phyloP scores from a whole-genome alignment of 2,113 vertebrate species.

The Sinocyclocheilus rhinocerous region DNA sequence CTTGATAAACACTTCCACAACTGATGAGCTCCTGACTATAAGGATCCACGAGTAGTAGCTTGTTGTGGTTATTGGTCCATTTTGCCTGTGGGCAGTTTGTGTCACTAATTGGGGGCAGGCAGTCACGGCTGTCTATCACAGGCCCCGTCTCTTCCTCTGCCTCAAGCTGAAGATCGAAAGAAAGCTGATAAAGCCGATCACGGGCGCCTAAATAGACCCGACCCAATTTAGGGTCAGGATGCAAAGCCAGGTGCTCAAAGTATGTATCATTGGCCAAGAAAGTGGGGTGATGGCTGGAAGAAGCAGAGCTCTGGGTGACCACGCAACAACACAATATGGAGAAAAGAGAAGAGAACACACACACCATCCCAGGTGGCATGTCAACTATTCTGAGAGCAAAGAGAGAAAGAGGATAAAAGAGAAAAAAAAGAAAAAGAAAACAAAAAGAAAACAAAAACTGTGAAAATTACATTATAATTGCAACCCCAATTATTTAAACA shows the following conservation, averaged over 20 bases:
- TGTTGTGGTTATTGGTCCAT: conserved; percentile 89
- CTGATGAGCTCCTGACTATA: conserved; percentile 86
- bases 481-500: not conserved
- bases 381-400: conserved; percentile 79
- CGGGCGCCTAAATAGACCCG: conserved; percentile 89
- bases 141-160: conserved; percentile 82
- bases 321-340: conserved; percentile 63
- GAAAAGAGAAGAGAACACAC: conserved; percentile 72
- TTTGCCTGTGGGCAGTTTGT: conserved; percentile 88
- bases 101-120: conserved; percentile 86
- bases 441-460: not conserved
- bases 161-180: conserved; percentile 75
- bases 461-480: not conserved
- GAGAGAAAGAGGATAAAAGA: not conserved
- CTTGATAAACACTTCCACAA: conserved; percentile 93
- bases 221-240: conserved; percentile 81
- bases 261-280: conserved; percentile 81
- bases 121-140: conserved; percentile 89
- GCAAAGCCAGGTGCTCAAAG: conserved; percentile 90
- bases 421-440: not conserved
- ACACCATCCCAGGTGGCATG: conserved; percentile 86
- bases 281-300: conserved; percentile 64
- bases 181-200: conserved; percentile 91
- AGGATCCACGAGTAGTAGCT: conserved; percentile 86
- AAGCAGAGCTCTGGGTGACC: conserved; percentile 57